Conservation (phyloP, 2,888 invertebrate species). For the Drosophila rellima region DNA sequence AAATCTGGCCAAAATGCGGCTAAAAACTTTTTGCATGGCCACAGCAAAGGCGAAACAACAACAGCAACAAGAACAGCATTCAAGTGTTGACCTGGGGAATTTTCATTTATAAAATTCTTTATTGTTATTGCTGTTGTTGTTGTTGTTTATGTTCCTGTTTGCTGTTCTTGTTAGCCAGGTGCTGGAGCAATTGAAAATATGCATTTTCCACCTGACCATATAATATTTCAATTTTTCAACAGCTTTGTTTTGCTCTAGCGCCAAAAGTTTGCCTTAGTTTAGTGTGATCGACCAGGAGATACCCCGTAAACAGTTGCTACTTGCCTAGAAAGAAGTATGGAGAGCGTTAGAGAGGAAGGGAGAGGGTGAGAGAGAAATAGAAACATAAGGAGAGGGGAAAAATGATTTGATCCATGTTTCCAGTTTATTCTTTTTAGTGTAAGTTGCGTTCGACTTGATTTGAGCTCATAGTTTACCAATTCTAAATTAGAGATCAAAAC, state of each 20-base stretch:
- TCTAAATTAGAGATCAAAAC: background rate
- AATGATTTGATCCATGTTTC: too few species aligned
- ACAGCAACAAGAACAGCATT: conserved; percentile 11
- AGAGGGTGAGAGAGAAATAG: too few species aligned
- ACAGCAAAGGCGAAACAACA: conserved; percentile 16
- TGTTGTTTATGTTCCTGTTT: conserved; percentile 2
- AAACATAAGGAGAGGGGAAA: too few species aligned
- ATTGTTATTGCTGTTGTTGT: conserved; percentile 20
- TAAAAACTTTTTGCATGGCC: conserved; percentile 29
- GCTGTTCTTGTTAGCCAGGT: conserved; percentile 25
- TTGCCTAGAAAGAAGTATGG: too few species aligned
- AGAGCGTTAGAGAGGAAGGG: too few species aligned
- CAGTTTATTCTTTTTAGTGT: too few species aligned
- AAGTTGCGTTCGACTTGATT: background rate
- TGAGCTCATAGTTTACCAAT: background rate
- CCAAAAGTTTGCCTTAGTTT: too few species aligned
- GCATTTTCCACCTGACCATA: conserved; percentile 21
- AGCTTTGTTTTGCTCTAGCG: conserved; percentile 25
- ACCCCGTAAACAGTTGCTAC: background rate
- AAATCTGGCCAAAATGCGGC: conserved; percentile 43
- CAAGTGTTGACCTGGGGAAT: conserved; percentile 35
- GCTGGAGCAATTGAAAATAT: conserved; percentile 29
- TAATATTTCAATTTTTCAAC: conserved; percentile 16
- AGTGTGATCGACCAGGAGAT: background rate
- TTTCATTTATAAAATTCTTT: conserved; percentile 40